Conservation (phyloP, 2,113 vertebrate genomes). For the Euleptes europaea region DNA sequence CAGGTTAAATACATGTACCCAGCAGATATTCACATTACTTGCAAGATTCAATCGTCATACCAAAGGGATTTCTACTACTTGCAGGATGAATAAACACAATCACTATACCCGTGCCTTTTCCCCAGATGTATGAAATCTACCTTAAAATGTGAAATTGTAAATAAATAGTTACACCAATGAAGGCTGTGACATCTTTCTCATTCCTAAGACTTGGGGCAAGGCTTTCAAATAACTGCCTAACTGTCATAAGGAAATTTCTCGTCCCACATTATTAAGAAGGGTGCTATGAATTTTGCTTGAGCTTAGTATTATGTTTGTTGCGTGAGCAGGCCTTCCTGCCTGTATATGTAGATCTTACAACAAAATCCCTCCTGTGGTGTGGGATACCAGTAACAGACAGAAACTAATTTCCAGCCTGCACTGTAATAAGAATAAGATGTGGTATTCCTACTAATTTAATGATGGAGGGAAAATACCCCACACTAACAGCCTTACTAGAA, state of each 20-base stretch:
- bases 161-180: not conserved
- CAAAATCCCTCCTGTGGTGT: not conserved
- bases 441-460: not conserved
- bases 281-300: not conserved
- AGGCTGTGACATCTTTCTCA: not conserved
- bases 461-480: not conserved
- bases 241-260: slow-evolving; percentile 8
- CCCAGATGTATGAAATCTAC: not conserved
- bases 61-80: slow-evolving; percentile 4
- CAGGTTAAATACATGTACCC: not conserved
- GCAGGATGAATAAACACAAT: not conserved
- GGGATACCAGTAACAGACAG: not conserved
- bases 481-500: not conserved
- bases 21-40: not conserved
- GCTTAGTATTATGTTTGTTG: not conserved
- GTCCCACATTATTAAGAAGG: not conserved
- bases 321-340: slow-evolving; percentile 1
- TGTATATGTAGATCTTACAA: slow-evolving; percentile 7
- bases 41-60: not conserved
- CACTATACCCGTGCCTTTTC: not conserved
- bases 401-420: slow-evolving; percentile 3
- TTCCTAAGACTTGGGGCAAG: slow-evolving; percentile 18
- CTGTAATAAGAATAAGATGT: not conserved
- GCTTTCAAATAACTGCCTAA: slow-evolving; percentile 33
- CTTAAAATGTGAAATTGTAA: slow-evolving; percentile 12